Base-by-base conservation (phyloP, 2,113 vertebrate species). In the Phyllopteryx taeniolatus region DNA sequence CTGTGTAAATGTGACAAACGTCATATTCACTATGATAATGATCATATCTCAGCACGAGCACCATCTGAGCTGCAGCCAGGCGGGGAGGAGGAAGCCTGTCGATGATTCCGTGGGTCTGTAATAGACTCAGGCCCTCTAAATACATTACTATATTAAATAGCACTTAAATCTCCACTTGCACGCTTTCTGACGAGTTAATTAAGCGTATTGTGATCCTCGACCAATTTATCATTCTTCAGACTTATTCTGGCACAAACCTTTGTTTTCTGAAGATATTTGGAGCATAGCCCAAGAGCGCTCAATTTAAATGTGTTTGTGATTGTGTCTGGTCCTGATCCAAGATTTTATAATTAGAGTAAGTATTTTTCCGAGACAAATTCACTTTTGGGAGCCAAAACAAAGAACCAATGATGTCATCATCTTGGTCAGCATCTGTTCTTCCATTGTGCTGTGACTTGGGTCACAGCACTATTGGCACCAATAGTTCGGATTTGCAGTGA, bases 171-270 rank as follows among this genome's bases (percentile, higher is more conserved):
- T 66, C 64, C 44, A 27, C 43, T 66, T 8, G 43, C 44, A 27
- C n/a, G 44, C 64, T 66, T 66, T 66, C 43, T n/a, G 64, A 47
- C 22, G 14, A 66, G 22, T n/a, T 66, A 47, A 66, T 66, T 66
- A 49, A 66, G 64, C 22, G 44, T 66, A 66, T 66, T 66, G 44
- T 66, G 3, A 66, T 47, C 44, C 44, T 31, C 6, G 19, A 27
- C 43, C 44, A 61, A 66, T 66, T 44, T 46, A 27, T 66, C 44
- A 31, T 47, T 44, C 63, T 65, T 46, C 5, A 65, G 20, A 65
- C 42, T 65, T 65, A 15, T 47, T 66, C 27, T 66, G 64, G 64
- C 64, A 47, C 44, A 66, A 66, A 66, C 44, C 47, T 61, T 66
- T 10, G 64, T 66, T 66, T 66, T 27, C 31, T 66, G 17, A 66